A percentile compares a stretch with the other conserved stretches of the same genome.
Evolutionary conservation across 92 coral and sea anemone species (phyloP).

Genomic region (Diadumene lineata): DNA sequence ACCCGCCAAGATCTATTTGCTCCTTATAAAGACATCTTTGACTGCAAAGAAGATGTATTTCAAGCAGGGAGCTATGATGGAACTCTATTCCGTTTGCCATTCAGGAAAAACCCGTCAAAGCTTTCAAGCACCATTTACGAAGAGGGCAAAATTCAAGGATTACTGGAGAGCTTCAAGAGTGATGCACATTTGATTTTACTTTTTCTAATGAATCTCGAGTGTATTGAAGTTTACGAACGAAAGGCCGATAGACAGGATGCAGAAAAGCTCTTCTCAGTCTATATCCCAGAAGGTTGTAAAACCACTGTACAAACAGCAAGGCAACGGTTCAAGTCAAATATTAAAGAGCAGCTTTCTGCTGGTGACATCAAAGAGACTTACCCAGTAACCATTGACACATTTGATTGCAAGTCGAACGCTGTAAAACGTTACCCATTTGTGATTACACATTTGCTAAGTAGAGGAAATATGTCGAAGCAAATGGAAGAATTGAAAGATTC

Average conservation of each 20-base stretch:
- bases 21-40: conserved; percentile 67
- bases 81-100: conserved; percentile 81
- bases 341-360: background rate
- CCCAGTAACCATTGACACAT: conserved; percentile 42
- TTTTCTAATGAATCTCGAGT: conserved; percentile 64
- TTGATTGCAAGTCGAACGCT: background rate
- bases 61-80: conserved; percentile 48
- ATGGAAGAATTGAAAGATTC: conserved; percentile 48
- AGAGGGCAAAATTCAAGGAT: conserved; percentile 45
- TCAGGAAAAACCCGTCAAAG: conserved; percentile 57
- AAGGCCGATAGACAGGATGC: conserved; percentile 15
- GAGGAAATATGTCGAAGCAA: conserved; percentile 34
- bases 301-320: conserved; percentile 51
- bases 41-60: conserved; percentile 39
- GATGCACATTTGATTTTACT: conserved; percentile 71
- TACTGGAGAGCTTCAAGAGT: conserved; percentile 58
- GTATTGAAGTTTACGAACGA: conserved; percentile 57
- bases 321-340: conserved; percentile 42
- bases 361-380: conserved; percentile 48
- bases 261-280: conserved; percentile 63
- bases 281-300: conserved; percentile 52
- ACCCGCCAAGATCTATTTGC: conserved; percentile 55
- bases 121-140: conserved; percentile 60
- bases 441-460: conserved; percentile 59
- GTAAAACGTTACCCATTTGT: conserved; percentile 32